These are phyloP conservation scores for Lateolabrax maculatus DNA, from an alignment of 2,797 vertebrate species.

Conservation along the genomic window DNA sequence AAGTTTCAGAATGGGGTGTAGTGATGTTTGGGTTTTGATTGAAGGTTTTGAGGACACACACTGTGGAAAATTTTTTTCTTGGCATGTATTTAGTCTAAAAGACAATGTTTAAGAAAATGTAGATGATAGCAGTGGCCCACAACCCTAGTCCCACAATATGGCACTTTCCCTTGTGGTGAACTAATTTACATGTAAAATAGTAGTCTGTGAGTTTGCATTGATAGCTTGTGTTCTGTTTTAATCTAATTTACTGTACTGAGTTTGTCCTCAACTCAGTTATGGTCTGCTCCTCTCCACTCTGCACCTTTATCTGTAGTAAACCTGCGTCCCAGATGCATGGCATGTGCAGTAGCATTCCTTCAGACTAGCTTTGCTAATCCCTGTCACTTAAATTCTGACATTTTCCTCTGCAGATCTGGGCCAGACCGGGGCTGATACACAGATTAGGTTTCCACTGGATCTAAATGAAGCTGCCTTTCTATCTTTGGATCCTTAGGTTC, in stretches of 20 bases:
- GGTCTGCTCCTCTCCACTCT: not conserved
- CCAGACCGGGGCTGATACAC: slow-evolving; percentile 53
- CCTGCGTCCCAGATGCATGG: slow-evolving; percentile 45
- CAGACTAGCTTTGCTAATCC: slow-evolving; percentile 68
- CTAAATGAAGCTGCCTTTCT: slow-evolving; percentile 49
- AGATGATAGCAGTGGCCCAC: not conserved
- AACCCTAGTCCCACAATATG: not conserved
- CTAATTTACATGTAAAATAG: not conserved
- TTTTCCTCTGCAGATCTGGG: slow-evolving; percentile 63
- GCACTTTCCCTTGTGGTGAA: not conserved
- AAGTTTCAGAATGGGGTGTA: slow-evolving; percentile 33
- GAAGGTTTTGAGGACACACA: slow-evolving; percentile 23
- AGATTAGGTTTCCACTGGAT: slow-evolving; percentile 62
- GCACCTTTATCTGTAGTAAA: slow-evolving; percentile 50
- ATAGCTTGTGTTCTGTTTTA: not conserved
- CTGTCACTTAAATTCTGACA: slow-evolving; percentile 66
- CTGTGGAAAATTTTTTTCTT: not conserved
- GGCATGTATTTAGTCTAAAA: slow-evolving; percentile 34
- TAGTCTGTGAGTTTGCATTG: not conserved
- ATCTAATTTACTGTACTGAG: not conserved
- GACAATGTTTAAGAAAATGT: slow-evolving; percentile 3
- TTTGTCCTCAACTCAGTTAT: not conserved
- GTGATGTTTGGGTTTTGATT: slow-evolving; percentile 43
- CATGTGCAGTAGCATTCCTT: slow-evolving; percentile 65
- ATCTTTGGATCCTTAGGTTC: slow-evolving; percentile 25